phyloP scores from a whole-genome alignment of 2,113 vertebrate genomes.

The Megaceryle torquata region DNA sequence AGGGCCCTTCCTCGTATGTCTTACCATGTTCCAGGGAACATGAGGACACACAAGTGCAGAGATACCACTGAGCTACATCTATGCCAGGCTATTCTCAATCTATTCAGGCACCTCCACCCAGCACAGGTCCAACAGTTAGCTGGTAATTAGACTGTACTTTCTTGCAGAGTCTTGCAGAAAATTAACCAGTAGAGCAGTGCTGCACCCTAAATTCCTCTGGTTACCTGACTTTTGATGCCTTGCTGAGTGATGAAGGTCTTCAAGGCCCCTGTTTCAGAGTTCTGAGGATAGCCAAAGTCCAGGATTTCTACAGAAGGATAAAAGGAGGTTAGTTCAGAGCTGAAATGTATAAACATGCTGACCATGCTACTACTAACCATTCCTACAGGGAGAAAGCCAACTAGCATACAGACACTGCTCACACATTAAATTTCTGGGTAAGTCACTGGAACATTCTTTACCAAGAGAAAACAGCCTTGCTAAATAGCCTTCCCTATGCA shows the following conservation, averaged over 20 bases:
- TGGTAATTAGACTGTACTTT: neutral
- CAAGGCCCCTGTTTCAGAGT: conserved; percentile 97
- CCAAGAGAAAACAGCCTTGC: neutral
- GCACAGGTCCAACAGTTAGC: neutral
- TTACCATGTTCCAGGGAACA: neutral
- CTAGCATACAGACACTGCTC: neutral
- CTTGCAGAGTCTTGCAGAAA: neutral
- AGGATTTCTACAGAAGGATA: conserved; percentile 87
- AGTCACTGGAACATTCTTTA: neutral
- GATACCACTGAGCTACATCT: neutral
- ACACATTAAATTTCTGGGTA: accelerated
- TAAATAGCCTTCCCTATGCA: neutral
- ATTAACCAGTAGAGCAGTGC: neutral
- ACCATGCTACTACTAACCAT: neutral
- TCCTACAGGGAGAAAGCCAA: neutral
- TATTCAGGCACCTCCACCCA: neutral
- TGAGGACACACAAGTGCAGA: neutral
- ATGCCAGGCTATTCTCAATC: neutral
- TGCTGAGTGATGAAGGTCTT: conserved; percentile 99
- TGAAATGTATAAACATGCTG: neutral
- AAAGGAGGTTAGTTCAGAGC: conserved; percentile 29
- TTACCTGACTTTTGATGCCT: conserved; percentile 98
- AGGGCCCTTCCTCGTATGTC: neutral
- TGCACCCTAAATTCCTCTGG: neutral
- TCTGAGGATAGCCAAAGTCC: conserved; percentile 99